These are phyloP conservation scores for Hypomesus transpacificus DNA, from an alignment of 2,113 vertebrate genomes.

Conservation along the genomic window DNA sequence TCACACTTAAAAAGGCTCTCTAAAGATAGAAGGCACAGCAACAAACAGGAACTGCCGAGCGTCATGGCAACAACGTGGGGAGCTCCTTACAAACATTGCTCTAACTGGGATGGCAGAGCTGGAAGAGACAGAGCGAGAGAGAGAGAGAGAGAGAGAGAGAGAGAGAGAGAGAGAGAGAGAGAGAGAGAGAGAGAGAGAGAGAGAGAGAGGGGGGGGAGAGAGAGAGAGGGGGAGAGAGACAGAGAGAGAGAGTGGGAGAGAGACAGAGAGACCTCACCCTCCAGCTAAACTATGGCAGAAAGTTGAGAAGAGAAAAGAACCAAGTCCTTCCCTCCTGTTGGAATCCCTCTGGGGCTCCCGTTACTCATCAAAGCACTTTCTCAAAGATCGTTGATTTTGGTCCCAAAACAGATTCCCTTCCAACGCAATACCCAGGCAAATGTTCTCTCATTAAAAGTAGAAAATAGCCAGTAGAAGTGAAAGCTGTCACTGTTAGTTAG, in stretches of 20 bases:
- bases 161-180: conserved; percentile 25
- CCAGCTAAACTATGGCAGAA: background rate
- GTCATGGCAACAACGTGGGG: conserved; percentile 68
- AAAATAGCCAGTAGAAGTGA: background rate
- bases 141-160: background rate
- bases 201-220: conserved; percentile 28
- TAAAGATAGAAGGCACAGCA: conserved; percentile 70
- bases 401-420: conserved; percentile 35
- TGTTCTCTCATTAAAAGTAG: conserved; percentile 1
- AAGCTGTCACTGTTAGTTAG: background rate
- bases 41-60: conserved; percentile 65
- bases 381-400: conserved; percentile 41
- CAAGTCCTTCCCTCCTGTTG: background rate
- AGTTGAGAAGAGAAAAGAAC: background rate
- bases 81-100: conserved; percentile 60
- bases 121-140: background rate
- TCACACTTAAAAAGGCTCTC: conserved; percentile 67
- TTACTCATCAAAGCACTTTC: conserved; percentile 13
- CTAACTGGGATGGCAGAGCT: conserved; percentile 29
- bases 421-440: conserved; percentile 4
- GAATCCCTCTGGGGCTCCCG: conserved; percentile 43
- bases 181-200: background rate
- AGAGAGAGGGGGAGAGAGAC: background rate
- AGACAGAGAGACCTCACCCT: conserved; percentile 12
- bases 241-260: conserved; percentile 8